Conservation (phyloP, 2,888 invertebrate genomes). For the Lathronympha strigana region DNA sequence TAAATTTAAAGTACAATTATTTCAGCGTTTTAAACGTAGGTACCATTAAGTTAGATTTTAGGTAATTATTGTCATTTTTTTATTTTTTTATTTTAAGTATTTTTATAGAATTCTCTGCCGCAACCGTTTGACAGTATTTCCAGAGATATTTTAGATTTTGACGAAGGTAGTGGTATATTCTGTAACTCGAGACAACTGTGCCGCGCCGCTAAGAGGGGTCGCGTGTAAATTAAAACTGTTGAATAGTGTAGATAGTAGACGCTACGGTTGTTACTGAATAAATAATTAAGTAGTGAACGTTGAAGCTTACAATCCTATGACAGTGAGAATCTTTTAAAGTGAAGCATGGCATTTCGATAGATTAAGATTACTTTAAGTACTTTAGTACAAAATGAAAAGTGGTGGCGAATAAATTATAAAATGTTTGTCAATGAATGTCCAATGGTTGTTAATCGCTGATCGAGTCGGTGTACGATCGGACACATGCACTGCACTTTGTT, state of each 20-base stretch:
- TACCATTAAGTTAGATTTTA: constrained; percentile 35
- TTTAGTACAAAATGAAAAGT: constrained; percentile 52
- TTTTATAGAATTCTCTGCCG: constrained; percentile 29
- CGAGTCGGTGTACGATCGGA: constrained; percentile 10
- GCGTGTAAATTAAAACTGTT: constrained; percentile 30
- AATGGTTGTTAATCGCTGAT: constrained; percentile 22
- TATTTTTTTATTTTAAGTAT: constrained; percentile 34
- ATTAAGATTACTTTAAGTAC: constrained; percentile 51
- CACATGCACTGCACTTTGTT: constrained; percentile 23
- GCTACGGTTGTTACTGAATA: constrained; percentile 47
- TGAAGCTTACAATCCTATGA: constrained; percentile 51
- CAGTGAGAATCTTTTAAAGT: constrained; percentile 64
- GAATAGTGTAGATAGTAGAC: constrained; percentile 37
- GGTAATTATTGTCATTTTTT: constrained; percentile 28
- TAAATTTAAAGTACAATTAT: constrained; percentile 48
- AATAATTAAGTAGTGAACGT: constrained; percentile 44
- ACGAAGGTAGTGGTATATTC: constrained; percentile 45
- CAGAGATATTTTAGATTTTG: constrained; percentile 41
- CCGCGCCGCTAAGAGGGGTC: constrained; percentile 51
- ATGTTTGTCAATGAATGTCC: constrained; percentile 27
- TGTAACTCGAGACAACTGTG: constrained; percentile 48
- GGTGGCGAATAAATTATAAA: constrained; percentile 27
- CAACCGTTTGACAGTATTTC: constrained; percentile 38
- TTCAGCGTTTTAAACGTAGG: constrained; percentile 31
- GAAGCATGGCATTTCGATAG: constrained; percentile 67